Percentiles rank a stretch among this genome's conserved stretches.
phyloP scores from a whole-genome alignment of 2,888 invertebrate species.

The Brachyptera putata region DNA sequence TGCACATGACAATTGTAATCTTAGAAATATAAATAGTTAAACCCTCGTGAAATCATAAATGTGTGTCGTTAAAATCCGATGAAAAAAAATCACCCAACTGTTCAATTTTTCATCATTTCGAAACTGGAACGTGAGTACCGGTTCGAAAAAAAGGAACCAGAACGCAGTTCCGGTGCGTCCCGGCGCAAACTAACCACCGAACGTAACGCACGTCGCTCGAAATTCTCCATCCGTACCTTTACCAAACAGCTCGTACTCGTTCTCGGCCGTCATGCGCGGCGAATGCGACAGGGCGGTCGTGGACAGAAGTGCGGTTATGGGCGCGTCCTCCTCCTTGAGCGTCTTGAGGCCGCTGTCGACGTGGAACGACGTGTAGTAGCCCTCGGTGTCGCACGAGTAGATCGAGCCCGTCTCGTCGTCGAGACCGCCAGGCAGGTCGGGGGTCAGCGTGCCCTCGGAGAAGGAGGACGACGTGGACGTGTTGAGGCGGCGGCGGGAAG shows the following conservation, averaged over 20 bases:
- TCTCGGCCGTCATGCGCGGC: slow-evolving; percentile 65
- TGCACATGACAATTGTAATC: not conserved
- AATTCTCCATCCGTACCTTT: too few relatives aligned
- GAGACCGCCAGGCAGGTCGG: slow-evolving; percentile 24
- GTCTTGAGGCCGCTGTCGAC: slow-evolving; percentile 91
- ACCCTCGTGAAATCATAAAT: too few relatives aligned
- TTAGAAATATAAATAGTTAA: too few relatives aligned
- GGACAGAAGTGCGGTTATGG: slow-evolving; percentile 67
- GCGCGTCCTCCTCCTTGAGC: slow-evolving; percentile 70
- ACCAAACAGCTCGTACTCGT: slow-evolving; percentile 88
- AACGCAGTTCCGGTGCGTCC: too few relatives aligned
- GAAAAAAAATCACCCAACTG: too few relatives aligned
- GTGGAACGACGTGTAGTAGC: slow-evolving; percentile 96
- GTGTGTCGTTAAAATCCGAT: too few relatives aligned
- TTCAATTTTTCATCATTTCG: too few relatives aligned
- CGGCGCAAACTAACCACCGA: too few relatives aligned
- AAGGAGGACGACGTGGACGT: slow-evolving; percentile 78
- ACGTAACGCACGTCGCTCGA: too few relatives aligned
- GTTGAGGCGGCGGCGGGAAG: slow-evolving; percentile 62
- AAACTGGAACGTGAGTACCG: too few relatives aligned
- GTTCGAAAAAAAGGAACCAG: too few relatives aligned
- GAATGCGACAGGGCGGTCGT: slow-evolving; percentile 66
- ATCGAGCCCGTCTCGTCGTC: slow-evolving; percentile 60
- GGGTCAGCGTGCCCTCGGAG: slow-evolving; percentile 33
- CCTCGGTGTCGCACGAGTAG: slow-evolving; percentile 95